phyloP scores from a whole-genome alignment of 2,113 vertebrate species.

The Herpetotheres cachinnans region DNA sequence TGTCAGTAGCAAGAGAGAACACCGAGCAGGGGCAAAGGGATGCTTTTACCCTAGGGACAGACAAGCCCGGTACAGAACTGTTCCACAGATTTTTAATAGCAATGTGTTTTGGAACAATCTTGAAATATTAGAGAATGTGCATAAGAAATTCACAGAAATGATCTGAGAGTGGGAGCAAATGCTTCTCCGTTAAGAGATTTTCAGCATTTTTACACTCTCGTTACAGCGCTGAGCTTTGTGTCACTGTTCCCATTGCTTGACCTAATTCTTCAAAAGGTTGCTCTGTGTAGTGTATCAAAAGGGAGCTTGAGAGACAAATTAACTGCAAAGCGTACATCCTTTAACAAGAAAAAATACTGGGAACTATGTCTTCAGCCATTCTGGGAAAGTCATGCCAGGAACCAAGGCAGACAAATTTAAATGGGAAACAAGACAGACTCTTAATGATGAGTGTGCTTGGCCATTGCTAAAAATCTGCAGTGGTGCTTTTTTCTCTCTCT shows the following conservation, averaged over 20 bases:
- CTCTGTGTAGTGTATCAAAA: not conserved
- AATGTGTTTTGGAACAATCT: not conserved
- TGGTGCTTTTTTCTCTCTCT: not conserved
- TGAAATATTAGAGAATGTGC: not conserved
- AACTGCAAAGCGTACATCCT: not conserved
- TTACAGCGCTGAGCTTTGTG: not conserved
- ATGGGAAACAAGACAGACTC: not conserved
- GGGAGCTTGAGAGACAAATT: not conserved
- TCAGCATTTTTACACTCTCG: not conserved
- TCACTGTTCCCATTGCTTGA: not conserved
- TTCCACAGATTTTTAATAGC: not conserved
- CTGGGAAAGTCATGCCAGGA: not conserved
- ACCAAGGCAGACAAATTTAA: not conserved
- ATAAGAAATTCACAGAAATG: not conserved
- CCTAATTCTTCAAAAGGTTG: constrained; percentile 5
- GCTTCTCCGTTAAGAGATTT: not conserved
- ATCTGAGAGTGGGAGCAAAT: not conserved
- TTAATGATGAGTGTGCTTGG: not conserved
- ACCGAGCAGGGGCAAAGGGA: not conserved
- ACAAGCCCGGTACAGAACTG: not conserved
- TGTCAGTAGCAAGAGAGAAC: not conserved
- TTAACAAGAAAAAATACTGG: not conserved
- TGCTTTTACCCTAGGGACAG: not conserved
- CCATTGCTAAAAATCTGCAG: not conserved
- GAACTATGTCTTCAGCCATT: not conserved